Conservation (phyloP, 2,888 invertebrate genomes). For the Eulithis testata region DNA sequence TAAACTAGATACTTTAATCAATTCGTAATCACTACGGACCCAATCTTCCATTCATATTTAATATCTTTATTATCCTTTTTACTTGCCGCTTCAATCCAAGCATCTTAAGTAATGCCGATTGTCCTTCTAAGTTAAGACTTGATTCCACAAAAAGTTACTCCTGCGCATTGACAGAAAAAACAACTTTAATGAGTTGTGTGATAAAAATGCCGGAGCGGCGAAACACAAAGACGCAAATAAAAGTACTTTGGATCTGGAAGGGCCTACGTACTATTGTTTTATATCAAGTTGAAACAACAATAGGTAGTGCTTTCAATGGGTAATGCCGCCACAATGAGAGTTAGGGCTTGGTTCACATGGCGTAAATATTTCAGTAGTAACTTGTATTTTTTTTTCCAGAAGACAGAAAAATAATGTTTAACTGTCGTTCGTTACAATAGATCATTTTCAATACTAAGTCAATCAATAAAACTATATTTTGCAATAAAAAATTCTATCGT, state of each 20-base stretch:
- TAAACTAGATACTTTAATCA: no score
- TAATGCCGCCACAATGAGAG: conserved; percentile 79
- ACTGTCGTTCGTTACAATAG: no score
- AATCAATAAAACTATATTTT: no score
- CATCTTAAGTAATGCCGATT: conserved; percentile 44
- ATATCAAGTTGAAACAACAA: conserved; percentile 83
- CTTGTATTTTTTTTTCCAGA: no score
- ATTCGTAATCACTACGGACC: no score
- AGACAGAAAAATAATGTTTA: no score
- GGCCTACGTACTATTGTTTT: conserved; percentile 78
- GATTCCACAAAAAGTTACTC: conserved; percentile 52
- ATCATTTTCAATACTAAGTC: no score
- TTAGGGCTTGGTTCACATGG: conserved; percentile 55
- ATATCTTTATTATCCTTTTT: conserved; percentile 4
- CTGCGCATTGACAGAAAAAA: conserved; percentile 49
- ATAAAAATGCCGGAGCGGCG: conserved; percentile 75
- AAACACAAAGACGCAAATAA: conserved; percentile 77
- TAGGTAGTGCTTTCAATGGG: conserved; percentile 83
- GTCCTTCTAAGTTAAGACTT: conserved; percentile 52
- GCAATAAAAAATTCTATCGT: no score
- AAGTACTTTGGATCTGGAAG: conserved; percentile 50
- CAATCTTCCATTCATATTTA: no score
- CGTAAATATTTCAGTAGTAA: conserved; percentile 9
- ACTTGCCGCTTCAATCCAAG: conserved; percentile 12
- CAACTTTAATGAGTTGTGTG: conserved; percentile 72